Conservation (phyloP, 2,888 invertebrate genomes). For the Pollenia amentaria region DNA sequence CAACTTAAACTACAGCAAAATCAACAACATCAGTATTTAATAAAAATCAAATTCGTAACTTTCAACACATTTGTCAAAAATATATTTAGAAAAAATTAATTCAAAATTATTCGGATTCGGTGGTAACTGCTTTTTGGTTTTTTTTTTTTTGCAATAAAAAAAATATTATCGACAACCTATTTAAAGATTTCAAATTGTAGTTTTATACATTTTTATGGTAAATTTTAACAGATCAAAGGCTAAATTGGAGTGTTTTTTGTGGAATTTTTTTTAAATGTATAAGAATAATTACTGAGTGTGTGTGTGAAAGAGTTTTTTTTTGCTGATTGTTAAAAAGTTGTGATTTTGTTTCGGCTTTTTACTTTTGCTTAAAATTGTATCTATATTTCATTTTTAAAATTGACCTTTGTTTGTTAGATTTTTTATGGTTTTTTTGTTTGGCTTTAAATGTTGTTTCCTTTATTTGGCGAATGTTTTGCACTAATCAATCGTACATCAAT, state of each 20-base stretch:
- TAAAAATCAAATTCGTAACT: conserved; percentile 67
- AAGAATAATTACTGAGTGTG: conserved; percentile 45
- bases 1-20: conserved; percentile 23
- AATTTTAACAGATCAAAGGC: conserved; percentile 71
- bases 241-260: conserved; percentile 65
- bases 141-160: conserved; percentile 8
- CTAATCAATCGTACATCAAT: conserved; percentile 62
- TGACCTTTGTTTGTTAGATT: conserved; percentile 59
- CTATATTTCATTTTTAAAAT: conserved; percentile 40
- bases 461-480: conserved; percentile 23
- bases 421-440: conserved; percentile 9
- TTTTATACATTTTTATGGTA: conserved; percentile 49
- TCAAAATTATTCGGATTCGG: conserved; percentile 24
- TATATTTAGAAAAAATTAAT: conserved; percentile 36
- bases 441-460: conserved; percentile 19
- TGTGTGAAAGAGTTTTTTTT: conserved; percentile 11
- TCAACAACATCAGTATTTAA: conserved; percentile 41
- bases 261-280: background rate
- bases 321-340: conserved; percentile 38
- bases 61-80: conserved; percentile 75
- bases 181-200: conserved; percentile 39
- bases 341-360: conserved; percentile 17
- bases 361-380: conserved; percentile 25
- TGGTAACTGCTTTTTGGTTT: conserved; percentile 11
- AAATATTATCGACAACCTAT: conserved; percentile 51